Percentiles rank a stretch among this genome's conserved stretches.
Evolutionary conservation across 2,113 vertebrate genomes (phyloP).

Genomic region (Numenius arquata): DNA sequence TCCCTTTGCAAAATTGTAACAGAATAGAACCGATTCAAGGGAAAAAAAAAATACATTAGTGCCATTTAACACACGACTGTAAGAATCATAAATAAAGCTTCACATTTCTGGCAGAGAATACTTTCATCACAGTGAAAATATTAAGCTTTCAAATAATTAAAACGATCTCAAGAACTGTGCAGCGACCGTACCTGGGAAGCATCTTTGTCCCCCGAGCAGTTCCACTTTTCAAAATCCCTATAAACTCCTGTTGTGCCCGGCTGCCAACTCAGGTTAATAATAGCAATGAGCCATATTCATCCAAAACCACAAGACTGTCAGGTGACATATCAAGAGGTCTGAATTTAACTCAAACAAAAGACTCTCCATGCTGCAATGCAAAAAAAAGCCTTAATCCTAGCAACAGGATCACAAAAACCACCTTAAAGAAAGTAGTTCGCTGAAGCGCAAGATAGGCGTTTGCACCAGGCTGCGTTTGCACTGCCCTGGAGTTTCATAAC

Average conservation of each 20-base stretch:
- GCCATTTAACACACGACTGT: background rate
- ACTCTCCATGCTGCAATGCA: slow-evolving; percentile 71
- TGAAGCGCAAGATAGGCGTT: background rate
- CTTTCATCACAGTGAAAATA: background rate
- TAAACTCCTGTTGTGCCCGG: slow-evolving; percentile 71
- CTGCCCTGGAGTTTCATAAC: slow-evolving; percentile 29
- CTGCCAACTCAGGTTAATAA: slow-evolving; percentile 86
- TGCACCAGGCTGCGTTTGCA: background rate
- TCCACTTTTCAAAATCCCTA: slow-evolving; percentile 72
- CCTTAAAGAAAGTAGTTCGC: slow-evolving; percentile 2
- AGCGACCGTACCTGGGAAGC: slow-evolving; percentile 76
- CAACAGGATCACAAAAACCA: slow-evolving; percentile 28
- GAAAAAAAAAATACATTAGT: background rate
- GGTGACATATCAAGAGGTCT: slow-evolving; percentile 81
- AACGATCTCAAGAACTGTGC: background rate
- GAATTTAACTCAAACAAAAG: slow-evolving; percentile 80
- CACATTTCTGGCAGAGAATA: background rate
- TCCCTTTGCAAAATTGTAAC: background rate
- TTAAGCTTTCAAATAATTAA: background rate
- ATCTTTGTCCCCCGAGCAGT: slow-evolving; percentile 77
- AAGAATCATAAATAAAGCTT: background rate
- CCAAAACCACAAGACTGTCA: slow-evolving; percentile 94
- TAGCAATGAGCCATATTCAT: slow-evolving; percentile 90
- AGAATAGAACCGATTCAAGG: background rate
- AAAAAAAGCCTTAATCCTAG: slow-evolving; percentile 54